Conservation (phyloP, 2,113 vertebrate genomes). For the Numida meleagris region DNA sequence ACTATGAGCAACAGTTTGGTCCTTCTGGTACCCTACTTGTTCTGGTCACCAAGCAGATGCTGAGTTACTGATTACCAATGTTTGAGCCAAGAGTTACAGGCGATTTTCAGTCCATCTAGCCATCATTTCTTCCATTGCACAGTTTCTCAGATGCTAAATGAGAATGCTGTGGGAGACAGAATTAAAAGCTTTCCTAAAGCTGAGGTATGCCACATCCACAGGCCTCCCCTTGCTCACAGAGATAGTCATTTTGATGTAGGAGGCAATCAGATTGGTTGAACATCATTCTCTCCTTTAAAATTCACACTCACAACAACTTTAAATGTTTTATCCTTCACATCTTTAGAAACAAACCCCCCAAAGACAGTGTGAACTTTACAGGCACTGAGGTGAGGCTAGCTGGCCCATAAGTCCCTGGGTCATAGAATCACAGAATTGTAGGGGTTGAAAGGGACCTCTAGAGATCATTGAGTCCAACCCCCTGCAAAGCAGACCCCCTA, state of each 20-base stretch:
- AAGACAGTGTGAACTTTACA: not conserved
- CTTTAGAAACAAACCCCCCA: not conserved
- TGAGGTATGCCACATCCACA: not conserved
- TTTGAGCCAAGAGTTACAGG: not conserved
- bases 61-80: not conserved
- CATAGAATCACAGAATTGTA: too few relatives aligned
- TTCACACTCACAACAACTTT: not conserved
- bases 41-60: not conserved
- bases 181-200: not conserved
- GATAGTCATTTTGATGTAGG: not conserved
- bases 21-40: not conserved
- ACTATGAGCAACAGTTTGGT: not conserved
- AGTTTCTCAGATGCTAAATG: not conserved
- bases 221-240: not conserved
- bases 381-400: not conserved
- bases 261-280: not conserved
- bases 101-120: not conserved
- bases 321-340: not conserved
- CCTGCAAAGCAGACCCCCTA: too few relatives aligned
- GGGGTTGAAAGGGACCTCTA: too few relatives aligned
- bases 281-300: not conserved
- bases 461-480: too few relatives aligned
- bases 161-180: not conserved
- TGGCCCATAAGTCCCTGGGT: fast-evolving
- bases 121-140: not conserved